These are phyloP conservation scores for Mellivora capensis DNA, from an alignment of 2,113 vertebrate species.

Conservation along the genomic window DNA sequence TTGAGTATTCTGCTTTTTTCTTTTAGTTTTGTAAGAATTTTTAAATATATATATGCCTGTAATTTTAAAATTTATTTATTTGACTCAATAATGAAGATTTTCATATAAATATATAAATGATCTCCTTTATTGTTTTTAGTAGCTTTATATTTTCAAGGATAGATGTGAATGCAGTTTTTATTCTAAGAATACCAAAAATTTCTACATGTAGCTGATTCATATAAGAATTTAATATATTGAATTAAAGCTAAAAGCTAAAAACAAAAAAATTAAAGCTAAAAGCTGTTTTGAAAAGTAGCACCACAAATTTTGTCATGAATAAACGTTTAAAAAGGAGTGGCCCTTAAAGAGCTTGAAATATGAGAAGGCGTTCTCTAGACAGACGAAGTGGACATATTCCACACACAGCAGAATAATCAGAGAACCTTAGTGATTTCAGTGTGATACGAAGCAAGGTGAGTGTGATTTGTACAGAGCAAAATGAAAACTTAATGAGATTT, in stretches of 20 bases:
- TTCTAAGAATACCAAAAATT: neutral
- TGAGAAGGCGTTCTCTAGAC: neutral
- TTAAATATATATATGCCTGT: neutral
- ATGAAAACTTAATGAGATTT: neutral
- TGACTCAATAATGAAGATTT: neutral
- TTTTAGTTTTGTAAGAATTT: neutral
- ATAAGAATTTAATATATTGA: neutral
- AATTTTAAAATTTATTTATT: neutral
- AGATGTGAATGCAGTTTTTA: neutral
- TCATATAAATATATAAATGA: neutral
- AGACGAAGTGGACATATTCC: neutral
- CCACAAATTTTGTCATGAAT: neutral
- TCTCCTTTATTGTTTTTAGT: neutral
- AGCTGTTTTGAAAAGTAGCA: neutral
- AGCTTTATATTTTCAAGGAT: constrained; percentile 5
- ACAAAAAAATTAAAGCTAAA: neutral
- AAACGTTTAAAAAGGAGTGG: neutral
- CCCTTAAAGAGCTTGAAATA: neutral
- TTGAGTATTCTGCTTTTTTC: neutral
- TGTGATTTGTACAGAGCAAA: neutral
- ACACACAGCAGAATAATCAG: neutral
- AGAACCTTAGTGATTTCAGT: neutral
- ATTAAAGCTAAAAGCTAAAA: neutral
- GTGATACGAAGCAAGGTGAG: neutral
- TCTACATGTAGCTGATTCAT: neutral